These are phyloP conservation scores for Penaeus indicus DNA, from an alignment of 1,140 invertebrate genomes.

Conservation along the genomic window DNA sequence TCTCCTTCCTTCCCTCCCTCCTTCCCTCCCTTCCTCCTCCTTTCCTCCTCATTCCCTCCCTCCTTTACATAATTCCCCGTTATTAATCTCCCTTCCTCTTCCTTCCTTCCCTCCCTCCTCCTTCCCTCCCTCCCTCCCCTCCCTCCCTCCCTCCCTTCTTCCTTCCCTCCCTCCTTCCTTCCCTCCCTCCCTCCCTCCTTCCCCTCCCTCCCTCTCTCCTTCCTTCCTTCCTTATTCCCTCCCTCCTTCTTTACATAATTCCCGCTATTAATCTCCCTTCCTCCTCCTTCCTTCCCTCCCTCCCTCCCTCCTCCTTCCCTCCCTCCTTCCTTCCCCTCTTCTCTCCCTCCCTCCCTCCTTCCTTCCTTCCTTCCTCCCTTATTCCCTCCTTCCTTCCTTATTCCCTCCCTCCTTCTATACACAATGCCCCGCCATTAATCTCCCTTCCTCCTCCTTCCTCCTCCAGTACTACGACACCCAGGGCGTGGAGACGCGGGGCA, in stretches of 20 bases:
- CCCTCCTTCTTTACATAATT: neutral
- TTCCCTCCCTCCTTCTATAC: neutral
- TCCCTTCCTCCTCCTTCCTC: neutral
- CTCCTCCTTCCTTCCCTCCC: neutral
- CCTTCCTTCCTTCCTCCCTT: neutral
- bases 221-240: neutral
- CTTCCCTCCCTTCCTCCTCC: neutral
- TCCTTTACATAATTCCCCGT: neutral
- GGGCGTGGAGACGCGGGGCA: slow-evolving; percentile 86
- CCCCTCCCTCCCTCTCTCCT: neutral
- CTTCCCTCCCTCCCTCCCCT: neutral
- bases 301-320: neutral
- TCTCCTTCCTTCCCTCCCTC: neutral
- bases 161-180: neutral
- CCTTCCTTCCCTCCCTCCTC: neutral
- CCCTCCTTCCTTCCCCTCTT: neutral
- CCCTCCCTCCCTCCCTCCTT: neutral
- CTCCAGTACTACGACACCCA: slow-evolving; percentile 67
- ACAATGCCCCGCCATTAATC: neutral
- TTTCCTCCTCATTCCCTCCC: neutral
- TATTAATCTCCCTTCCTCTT: no score
- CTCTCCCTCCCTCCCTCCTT: neutral
- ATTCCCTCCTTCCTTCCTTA: neutral
- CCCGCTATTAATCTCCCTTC: neutral
- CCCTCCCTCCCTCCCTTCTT: neutral